phyloP scores from a whole-genome alignment of 2,888 invertebrate genomes.

The Thyatira batis region DNA sequence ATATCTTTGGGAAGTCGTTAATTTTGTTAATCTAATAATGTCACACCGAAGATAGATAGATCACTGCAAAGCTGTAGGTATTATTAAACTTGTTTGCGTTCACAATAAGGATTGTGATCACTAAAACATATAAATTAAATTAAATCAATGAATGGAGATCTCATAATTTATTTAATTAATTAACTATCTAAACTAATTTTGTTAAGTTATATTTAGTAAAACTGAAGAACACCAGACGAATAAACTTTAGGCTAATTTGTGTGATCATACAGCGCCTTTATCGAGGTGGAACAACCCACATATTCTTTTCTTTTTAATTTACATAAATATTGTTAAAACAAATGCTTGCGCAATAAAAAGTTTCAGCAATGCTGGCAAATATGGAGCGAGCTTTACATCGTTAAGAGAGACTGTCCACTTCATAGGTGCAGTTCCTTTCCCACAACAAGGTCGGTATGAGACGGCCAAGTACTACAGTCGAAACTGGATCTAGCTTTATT shows the following conservation, averaged over 20 bases:
- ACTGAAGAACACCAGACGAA: too few relatives aligned
- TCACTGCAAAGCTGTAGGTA: background rate
- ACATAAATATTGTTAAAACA: background rate
- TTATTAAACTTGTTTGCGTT: background rate
- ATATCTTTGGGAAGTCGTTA: background rate
- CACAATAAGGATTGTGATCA: too few relatives aligned
- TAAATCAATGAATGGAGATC: too few relatives aligned
- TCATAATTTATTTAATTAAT: too few relatives aligned
- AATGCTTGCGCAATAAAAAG: background rate
- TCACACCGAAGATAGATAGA: background rate
- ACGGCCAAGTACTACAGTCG: background rate
- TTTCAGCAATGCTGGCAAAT: background rate
- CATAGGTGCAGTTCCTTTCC: conserved; percentile 1
- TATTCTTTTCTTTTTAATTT: background rate
- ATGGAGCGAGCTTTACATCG: background rate
- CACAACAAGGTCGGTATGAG: background rate
- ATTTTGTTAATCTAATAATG: background rate
- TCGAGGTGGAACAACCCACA: too few relatives aligned
- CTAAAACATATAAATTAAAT: too few relatives aligned
- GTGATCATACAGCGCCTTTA: background rate
- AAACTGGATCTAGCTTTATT: conserved; percentile 12
- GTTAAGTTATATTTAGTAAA: too few relatives aligned
- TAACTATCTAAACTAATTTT: too few relatives aligned
- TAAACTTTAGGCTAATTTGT: too few relatives aligned
- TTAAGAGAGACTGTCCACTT: background rate